These are phyloP conservation scores for Lacerta agilis DNA, from an alignment of 2,797 vertebrate genomes.

Conservation along the genomic window DNA sequence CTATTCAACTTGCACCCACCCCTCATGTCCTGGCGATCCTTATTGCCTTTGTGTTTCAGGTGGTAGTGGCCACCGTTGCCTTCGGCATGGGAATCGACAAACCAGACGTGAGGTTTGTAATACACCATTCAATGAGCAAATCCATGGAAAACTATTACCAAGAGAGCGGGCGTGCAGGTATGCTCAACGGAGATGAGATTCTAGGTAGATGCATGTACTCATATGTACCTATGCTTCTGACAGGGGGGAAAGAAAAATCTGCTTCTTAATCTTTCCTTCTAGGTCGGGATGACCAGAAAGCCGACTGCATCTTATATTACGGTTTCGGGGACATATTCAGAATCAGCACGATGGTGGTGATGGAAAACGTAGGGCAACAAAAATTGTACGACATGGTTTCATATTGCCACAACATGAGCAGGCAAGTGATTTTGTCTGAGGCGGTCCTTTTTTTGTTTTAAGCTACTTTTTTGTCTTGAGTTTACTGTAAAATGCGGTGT, in stretches of 20 bases:
- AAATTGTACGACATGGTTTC: constrained; percentile 95
- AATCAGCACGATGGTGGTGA: constrained; percentile 96
- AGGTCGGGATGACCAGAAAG: constrained; percentile 90
- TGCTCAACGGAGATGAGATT: background rate
- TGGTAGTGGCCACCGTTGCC: constrained; percentile 96
- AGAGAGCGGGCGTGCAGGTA: constrained; percentile 97
- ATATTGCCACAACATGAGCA: constrained; percentile 88
- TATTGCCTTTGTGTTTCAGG: constrained; percentile 75
- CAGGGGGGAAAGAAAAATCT: background rate
- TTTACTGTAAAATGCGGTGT: background rate
- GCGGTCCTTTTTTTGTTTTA: constrained; percentile 3
- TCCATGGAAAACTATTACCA: constrained; percentile 99
- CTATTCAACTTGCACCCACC: background rate
- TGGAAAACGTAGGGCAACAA: constrained; percentile 96
- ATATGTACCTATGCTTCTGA: background rate
- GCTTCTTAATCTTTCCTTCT: constrained; percentile 41
- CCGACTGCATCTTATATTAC: constrained; percentile 94
- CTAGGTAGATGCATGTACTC: background rate
- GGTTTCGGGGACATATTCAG: constrained; percentile 95
- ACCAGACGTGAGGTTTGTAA: constrained; percentile 92
- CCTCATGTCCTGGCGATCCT: background rate
- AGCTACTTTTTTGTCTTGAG: background rate
- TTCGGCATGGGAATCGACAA: constrained; percentile 99
- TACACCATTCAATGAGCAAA: constrained; percentile 98
- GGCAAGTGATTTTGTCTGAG: constrained; percentile 73